These are phyloP conservation scores for Ambastaia sidthimunki DNA, from an alignment of 2,797 vertebrate genomes.

Conservation along the genomic window DNA sequence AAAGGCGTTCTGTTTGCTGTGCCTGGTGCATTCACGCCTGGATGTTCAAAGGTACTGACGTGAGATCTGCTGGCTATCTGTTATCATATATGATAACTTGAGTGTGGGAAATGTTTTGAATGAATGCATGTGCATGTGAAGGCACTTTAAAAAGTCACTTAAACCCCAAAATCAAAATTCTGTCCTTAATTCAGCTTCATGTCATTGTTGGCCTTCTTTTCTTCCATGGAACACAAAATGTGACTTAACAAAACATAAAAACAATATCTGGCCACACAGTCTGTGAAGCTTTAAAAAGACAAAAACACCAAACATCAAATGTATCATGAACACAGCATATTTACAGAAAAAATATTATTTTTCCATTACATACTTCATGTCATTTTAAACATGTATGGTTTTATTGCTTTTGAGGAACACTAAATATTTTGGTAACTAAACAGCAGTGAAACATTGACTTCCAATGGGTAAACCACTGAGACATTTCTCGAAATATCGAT, in stretches of 20 bases:
- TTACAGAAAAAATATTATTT: neutral
- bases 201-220: too few relatives aligned
- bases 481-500: too few relatives aligned
- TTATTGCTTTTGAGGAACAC: too few relatives aligned
- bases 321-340: neutral
- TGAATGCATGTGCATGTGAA: neutral
- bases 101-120: neutral
- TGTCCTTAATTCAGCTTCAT: neutral
- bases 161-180: neutral
- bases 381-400: too few relatives aligned
- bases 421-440: too few relatives aligned
- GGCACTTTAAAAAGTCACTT: neutral
- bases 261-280: too few relatives aligned
- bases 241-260: too few relatives aligned
- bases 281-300: neutral
- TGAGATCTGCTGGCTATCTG: neutral
- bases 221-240: too few relatives aligned
- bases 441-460: too few relatives aligned
- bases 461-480: too few relatives aligned
- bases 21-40: conserved; percentile 90
- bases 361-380: too few relatives aligned
- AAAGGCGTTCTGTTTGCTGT: conserved; percentile 89
- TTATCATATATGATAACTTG: neutral
- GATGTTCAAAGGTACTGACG: conserved; percentile 84
- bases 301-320: neutral